Percentiles rank a stretch among this genome's conserved stretches.
Conservation (phyloP, 2,888 invertebrate species). For the Myathropa florea region DNA sequence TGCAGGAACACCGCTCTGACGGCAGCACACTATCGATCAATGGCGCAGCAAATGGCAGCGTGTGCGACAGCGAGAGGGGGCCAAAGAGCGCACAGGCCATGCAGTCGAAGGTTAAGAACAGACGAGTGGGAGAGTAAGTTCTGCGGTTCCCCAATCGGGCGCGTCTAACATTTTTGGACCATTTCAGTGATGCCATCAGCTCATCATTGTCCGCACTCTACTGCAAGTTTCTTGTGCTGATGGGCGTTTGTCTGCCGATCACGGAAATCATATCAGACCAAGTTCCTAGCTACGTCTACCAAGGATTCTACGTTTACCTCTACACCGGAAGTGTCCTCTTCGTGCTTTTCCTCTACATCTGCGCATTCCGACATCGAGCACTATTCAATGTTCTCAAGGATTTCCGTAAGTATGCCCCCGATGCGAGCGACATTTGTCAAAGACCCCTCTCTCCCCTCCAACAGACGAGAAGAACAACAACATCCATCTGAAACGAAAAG, state of each 20-base stretch:
- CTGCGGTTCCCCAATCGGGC: background rate
- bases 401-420: constrained; percentile 77
- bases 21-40: constrained; percentile 78
- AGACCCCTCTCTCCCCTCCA: background rate
- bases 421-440: background rate
- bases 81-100: constrained; percentile 77
- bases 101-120: constrained; percentile 79
- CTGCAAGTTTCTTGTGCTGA: constrained; percentile 90
- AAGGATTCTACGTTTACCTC: constrained; percentile 92
- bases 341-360: constrained; percentile 87
- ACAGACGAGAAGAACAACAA: constrained; percentile 79
- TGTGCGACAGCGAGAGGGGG: constrained; percentile 73
- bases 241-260: constrained; percentile 92
- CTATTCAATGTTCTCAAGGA: constrained; percentile 83
- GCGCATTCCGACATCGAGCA: constrained; percentile 85
- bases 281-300: constrained; percentile 88
- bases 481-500: constrained; percentile 78
- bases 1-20: constrained; percentile 73
- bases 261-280: constrained; percentile 91
- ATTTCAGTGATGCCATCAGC: constrained; percentile 85
- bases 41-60: constrained; percentile 59
- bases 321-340: constrained; percentile 89
- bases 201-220: constrained; percentile 90
- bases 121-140: constrained; percentile 81
- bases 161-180: constrained; percentile 12